Evolutionary conservation across 2,113 vertebrate genomes (phyloP), one percentile per base, ranked within the genome.

Genomic region (Microcebus jonahi): DNA sequence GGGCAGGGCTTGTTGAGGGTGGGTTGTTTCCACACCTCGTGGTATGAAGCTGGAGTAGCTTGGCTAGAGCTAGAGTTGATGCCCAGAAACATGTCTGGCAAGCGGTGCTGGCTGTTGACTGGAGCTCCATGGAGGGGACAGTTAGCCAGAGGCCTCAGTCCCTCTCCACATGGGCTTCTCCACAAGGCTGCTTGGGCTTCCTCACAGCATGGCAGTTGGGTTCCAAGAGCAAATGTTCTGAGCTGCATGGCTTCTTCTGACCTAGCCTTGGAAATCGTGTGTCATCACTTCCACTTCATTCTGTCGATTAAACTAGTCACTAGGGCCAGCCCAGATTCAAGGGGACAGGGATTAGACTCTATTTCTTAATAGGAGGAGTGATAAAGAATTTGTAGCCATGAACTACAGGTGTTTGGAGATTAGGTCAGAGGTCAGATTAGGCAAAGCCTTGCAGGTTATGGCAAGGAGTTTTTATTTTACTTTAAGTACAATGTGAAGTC

Each of bases 121-220:
- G n/a, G 57, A 71, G 17, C 87, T 73, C 6, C 2, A 11, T 6
- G 0, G 0, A 39, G 67, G 42, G 9, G 55, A 21, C 82, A 31
- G 36, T 27, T 34, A 18, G 23, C 53, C 29, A 21, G 48, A 6
- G 45, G 42, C 48, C 31, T 80, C 20, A 2, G 21, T n/a, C n/a
- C 31, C 27, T 11, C 14, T 73, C 15, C 20, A 23, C 31, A 3
- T 3, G 11, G 25, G 10, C 14, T 29, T 63, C 55, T 34, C n/a
- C 29, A 10, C 0, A 0, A 55, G 53, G 57, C 59, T 57, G 61
- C 36, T 25, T 42, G 81, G 48, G 65, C 25, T 45, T 81, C 67
- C 73, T 81, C 55, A 53, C 2, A 34, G 76, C 27, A 4, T 27
- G 34, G 65, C 10, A 25, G 9, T 5, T 65, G 73, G 25, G 25